These are phyloP conservation scores for Luffia ferchaultella DNA, from an alignment of 2,888 invertebrate species.

Conservation along the genomic window DNA sequence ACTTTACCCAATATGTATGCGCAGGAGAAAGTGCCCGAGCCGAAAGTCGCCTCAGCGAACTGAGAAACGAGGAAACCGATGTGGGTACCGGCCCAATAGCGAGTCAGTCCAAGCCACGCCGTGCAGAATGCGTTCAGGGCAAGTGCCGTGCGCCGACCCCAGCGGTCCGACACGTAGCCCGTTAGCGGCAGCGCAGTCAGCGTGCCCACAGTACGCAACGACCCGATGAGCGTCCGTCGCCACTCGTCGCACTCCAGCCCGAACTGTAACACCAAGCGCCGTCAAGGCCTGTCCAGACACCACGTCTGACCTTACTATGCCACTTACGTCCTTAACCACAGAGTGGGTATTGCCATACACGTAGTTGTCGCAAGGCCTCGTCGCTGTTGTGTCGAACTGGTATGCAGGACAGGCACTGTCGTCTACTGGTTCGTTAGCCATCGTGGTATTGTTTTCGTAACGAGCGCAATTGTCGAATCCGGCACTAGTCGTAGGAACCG, in stretches of 20 bases:
- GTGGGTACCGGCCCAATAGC: conserved; percentile 75
- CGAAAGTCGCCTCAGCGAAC: conserved; percentile 74
- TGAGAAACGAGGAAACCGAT: conserved; percentile 74
- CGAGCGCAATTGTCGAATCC: conserved; percentile 38
- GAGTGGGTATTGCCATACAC: conserved; percentile 42
- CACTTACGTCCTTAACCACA: conserved; percentile 51
- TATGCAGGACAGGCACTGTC: conserved; percentile 31
- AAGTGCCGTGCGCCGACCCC: conserved; percentile 70
- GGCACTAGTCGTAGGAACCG: conserved; percentile 26
- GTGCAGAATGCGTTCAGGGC: conserved; percentile 69
- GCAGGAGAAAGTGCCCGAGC: conserved; percentile 75
- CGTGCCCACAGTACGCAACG: conserved; percentile 76
- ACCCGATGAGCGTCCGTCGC: conserved; percentile 77
- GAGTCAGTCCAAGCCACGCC: conserved; percentile 70
- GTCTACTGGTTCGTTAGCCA: neutral
- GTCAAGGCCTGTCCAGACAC: neutral
- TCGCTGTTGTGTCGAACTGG: conserved; percentile 30
- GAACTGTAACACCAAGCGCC: conserved; percentile 50
- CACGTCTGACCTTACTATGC: neutral
- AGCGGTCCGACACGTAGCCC: conserved; percentile 78
- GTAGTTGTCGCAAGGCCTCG: conserved; percentile 27
- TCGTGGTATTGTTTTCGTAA: conserved; percentile 24
- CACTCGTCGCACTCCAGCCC: conserved; percentile 72
- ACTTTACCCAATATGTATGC: conserved; percentile 74
- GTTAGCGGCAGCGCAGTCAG: conserved; percentile 75